Conservation (phyloP, 1,140 invertebrate species). For the Reticulitermes speratus region DNA sequence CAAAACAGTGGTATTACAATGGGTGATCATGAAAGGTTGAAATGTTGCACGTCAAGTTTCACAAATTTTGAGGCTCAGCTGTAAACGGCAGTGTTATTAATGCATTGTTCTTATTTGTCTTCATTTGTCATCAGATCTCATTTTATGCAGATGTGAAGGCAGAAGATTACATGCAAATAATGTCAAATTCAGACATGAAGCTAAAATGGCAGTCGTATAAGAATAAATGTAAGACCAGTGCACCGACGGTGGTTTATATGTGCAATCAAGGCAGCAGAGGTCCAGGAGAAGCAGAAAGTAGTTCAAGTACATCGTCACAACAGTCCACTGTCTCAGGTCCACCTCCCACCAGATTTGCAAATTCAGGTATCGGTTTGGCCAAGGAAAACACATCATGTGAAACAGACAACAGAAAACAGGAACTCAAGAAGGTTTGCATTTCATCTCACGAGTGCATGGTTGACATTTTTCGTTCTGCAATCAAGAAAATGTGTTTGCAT, state of each 20-base stretch:
- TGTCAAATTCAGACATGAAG: background rate
- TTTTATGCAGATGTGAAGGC: conserved; percentile 25
- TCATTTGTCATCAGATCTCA: conserved; percentile 18
- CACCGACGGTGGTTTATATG: background rate
- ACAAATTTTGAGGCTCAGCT: too few species aligned
- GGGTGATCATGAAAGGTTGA: too few species aligned
- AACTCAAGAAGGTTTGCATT: background rate
- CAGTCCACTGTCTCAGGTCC: conserved; percentile 1
- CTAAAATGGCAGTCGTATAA: background rate
- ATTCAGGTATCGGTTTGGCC: background rate
- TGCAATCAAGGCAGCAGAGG: background rate
- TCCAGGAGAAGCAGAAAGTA: background rate
- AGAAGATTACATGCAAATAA: conserved; percentile 20
- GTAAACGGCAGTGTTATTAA: background rate
- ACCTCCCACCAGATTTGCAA: background rate
- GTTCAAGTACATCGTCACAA: background rate
- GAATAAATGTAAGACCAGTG: background rate
- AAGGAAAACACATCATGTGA: conserved; percentile 1
- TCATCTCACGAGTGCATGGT: background rate
- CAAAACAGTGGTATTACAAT: too few species aligned
- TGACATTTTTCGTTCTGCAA: background rate
- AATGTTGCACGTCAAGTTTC: too few species aligned
- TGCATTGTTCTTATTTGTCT: background rate
- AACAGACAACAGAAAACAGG: background rate
- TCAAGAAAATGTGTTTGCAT: too few species aligned